These are phyloP conservation scores for Thamnophis elegans DNA, from an alignment of 2,797 vertebrate genomes.

Conservation along the genomic window DNA sequence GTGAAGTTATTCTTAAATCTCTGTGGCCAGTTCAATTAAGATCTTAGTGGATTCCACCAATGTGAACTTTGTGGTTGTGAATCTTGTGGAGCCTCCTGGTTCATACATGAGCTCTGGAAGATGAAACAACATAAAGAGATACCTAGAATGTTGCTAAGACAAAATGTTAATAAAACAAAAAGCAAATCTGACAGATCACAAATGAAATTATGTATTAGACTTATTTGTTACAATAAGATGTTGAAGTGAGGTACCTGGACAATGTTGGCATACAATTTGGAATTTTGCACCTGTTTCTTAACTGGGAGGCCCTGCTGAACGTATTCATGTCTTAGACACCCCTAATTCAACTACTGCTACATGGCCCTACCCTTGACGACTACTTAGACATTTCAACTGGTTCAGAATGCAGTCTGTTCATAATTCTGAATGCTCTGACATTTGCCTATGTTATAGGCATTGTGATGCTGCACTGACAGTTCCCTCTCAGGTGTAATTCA, in stretches of 20 bases:
- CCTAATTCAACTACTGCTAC: background rate
- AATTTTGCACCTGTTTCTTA: background rate
- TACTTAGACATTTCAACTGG: background rate
- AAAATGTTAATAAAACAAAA: background rate
- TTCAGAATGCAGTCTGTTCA: background rate
- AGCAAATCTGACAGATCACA: background rate
- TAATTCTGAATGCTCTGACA: background rate
- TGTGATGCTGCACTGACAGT: background rate
- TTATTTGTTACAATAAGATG: background rate
- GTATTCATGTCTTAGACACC: background rate
- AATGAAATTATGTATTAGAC: background rate
- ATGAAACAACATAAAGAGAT: background rate
- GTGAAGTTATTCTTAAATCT: background rate
- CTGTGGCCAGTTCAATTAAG: background rate
- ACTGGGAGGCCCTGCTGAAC: background rate
- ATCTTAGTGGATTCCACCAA: background rate
- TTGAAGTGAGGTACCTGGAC: background rate
- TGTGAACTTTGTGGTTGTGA: background rate
- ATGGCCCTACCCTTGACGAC: background rate
- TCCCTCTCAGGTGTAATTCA: background rate
- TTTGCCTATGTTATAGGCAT: background rate
- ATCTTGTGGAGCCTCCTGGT: background rate
- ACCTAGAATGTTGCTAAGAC: background rate
- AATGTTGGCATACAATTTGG: background rate
- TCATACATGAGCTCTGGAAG: background rate